These are phyloP conservation scores for Seriola rivoliana DNA, from an alignment of 2,113 vertebrate species.

Conservation along the genomic window DNA sequence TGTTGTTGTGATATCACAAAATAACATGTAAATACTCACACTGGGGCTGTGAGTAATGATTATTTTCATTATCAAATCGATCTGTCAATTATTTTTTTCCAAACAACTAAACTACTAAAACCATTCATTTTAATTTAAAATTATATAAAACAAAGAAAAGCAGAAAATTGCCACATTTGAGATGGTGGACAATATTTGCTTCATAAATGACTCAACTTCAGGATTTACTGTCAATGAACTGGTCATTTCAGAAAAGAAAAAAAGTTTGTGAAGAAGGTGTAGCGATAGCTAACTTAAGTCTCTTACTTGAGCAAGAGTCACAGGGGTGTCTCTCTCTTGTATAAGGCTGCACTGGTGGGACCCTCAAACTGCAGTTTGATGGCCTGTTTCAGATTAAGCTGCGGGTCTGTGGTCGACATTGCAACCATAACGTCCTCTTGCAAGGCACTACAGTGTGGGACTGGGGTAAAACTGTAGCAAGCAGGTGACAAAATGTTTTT, in stretches of 20 bases:
- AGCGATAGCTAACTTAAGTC: not conserved
- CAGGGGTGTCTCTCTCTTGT: conserved; percentile 87
- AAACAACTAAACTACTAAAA: not conserved
- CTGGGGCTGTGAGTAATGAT: not conserved
- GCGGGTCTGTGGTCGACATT: conserved; percentile 83
- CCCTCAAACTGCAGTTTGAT: conserved; percentile 90
- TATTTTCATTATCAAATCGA: not conserved
- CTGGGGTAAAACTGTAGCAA: conserved; percentile 61
- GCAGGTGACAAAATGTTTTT: conserved; percentile 69
- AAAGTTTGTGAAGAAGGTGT: not conserved
- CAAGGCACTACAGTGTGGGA: conserved; percentile 71
- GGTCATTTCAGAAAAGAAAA: conserved; percentile 1
- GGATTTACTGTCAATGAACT: not conserved
- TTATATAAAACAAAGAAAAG: not conserved
- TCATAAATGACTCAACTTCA: no score
- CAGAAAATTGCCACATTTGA: not conserved
- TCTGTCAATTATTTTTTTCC: not conserved
- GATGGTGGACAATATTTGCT: not conserved
- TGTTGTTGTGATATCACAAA: not conserved
- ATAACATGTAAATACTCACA: not conserved
- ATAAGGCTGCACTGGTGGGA: conserved; percentile 84
- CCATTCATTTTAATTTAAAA: not conserved
- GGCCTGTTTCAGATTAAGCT: conserved; percentile 87
- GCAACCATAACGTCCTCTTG: conserved; percentile 63
- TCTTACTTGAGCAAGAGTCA: conserved; percentile 66